Conservation (phyloP, 2,113 vertebrate genomes). For the Dryoscopus gambensis region DNA sequence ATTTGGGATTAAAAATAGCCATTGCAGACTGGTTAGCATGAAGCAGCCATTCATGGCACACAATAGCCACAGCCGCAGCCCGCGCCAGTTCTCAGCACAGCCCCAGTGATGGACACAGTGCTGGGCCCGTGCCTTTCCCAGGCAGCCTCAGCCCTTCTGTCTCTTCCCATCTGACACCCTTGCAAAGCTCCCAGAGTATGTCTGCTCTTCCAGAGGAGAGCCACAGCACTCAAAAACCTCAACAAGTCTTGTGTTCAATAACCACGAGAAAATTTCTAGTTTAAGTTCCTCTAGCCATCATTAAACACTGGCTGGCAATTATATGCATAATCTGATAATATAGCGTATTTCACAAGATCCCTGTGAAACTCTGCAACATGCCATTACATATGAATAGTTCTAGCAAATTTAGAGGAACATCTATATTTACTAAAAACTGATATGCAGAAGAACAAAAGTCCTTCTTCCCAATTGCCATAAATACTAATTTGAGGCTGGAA, state of each 20-base stretch:
- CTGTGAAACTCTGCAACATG: not conserved
- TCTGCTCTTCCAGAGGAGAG: not conserved
- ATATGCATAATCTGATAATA: not conserved
- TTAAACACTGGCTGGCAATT: not conserved
- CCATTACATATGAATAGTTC: not conserved
- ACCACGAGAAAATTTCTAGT: not conserved
- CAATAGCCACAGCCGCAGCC: not conserved
- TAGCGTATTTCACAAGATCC: not conserved
- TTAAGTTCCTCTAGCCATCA: not conserved
- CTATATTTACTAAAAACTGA: not conserved
- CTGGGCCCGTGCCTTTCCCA: not conserved
- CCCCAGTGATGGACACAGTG: fast-evolving
- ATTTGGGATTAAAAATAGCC: slow-evolving; percentile 56
- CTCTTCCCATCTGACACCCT: not conserved
- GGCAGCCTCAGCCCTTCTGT: not conserved
- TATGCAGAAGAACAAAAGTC: not conserved
- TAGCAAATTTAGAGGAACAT: not conserved
- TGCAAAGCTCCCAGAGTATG: fast-evolving
- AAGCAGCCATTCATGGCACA: slow-evolving; percentile 43
- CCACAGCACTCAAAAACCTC: not conserved
- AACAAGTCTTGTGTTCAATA: fast-evolving
- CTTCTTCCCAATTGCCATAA: not conserved
- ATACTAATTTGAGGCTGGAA: not conserved
- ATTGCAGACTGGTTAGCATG: slow-evolving; percentile 2
- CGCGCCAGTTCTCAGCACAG: not conserved